Percentiles rank a stretch among this genome's conserved stretches.
Evolutionary conservation across 2,888 invertebrate genomes (phyloP).

Genomic region (Epinotia nisella): DNA sequence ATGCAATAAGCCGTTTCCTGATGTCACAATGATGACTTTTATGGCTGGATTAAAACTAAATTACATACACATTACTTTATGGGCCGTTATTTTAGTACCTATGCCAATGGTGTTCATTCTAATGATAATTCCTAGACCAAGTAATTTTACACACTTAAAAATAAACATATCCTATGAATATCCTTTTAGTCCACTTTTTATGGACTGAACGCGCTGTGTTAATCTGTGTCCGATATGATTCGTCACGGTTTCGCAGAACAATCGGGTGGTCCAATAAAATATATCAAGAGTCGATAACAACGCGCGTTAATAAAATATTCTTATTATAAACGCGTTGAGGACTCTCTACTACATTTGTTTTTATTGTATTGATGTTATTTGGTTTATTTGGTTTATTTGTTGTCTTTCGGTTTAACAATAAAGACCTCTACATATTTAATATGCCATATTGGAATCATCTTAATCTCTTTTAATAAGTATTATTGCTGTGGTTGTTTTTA

Average conservation of each 20-base stretch:
- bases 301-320: slow-evolving; percentile 33
- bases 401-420: neutral
- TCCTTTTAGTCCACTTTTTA: neutral
- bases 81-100: no score
- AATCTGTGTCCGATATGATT: slow-evolving; percentile 26
- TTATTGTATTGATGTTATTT: slow-evolving; percentile 25
- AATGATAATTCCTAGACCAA: no score
- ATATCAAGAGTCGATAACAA: slow-evolving; percentile 34
- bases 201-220: slow-evolving; percentile 11
- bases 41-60: no score
- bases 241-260: slow-evolving; percentile 44
- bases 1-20: no score
- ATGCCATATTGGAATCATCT: neutral
- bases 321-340: slow-evolving; percentile 34
- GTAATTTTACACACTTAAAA: no score
- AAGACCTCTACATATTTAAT: neutral
- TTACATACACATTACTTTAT: no score
- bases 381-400: no score
- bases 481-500: neutral
- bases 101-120: no score
- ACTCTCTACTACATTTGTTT: slow-evolving; percentile 28
- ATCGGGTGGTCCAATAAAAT: slow-evolving; percentile 45
- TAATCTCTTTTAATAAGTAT: neutral
- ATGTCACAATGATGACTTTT: no score
- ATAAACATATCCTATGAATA: no score